These are phyloP conservation scores for Paramormyrops kingsleyae DNA, from an alignment of 2,113 vertebrate species.

Conservation along the genomic window DNA sequence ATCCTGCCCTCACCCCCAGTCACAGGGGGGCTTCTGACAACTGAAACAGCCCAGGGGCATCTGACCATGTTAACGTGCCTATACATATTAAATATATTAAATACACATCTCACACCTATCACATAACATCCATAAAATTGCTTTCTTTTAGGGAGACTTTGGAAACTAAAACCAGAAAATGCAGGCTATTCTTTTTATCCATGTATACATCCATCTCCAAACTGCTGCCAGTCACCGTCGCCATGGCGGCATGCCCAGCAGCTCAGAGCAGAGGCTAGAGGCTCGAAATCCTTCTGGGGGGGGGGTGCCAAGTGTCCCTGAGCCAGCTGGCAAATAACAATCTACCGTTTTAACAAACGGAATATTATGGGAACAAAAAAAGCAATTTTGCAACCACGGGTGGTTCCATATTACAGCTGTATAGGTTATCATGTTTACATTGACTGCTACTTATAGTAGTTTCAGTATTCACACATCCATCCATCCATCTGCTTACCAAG, in stretches of 20 bases:
- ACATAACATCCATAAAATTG: not conserved
- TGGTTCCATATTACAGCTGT: not conserved
- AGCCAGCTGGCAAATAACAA: not conserved
- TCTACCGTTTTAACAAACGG: not conserved
- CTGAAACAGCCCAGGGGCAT: not conserved
- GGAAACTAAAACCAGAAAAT: not conserved
- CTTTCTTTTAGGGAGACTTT: not conserved
- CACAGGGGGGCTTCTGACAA: not conserved
- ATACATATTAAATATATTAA: not conserved
- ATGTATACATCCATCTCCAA: not conserved
- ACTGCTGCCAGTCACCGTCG: not conserved
- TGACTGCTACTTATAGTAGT: not conserved
- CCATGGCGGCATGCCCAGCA: not conserved
- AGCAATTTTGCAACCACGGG: not conserved
- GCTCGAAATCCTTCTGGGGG: not conserved
- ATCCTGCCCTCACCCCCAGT: not conserved
- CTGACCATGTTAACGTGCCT: not conserved
- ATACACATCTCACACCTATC: not conserved
- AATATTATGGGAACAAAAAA: not conserved
- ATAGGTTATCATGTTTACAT: not conserved
- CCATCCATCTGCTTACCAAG: not conserved
- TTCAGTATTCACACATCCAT: not conserved
- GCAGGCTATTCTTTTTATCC: not conserved
- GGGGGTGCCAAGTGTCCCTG: not conserved
- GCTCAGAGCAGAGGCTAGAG: not conserved